Base-by-base conservation (phyloP, 2,888 invertebrate genomes). In the Andrena minutula region DNA sequence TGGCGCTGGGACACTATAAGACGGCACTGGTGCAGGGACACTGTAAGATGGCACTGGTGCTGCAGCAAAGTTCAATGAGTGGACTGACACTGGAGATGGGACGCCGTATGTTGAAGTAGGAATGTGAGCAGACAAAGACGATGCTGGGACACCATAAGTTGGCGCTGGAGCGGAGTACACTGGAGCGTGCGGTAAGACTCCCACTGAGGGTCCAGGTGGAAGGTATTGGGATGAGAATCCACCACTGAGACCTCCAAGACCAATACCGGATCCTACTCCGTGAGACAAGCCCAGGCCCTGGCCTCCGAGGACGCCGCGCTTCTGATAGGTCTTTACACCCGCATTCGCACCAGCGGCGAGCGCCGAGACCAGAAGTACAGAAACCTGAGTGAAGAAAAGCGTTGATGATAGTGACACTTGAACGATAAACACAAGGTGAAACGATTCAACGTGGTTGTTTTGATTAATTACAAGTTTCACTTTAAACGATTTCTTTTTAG, bases 331-430 rank as follows among this genome's bases (percentile, higher is more conserved):
- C 69, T 87, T 88, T 7, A 32, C 58, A 12, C 30, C n/a, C 4
- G 60, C 56, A 26, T 26, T 20, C 0, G 64, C 79, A 60, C 69
- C 56, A 7, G 53, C 66, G 26, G 85, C 87, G 28, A 87, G 30
- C 8, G 75, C 81, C 20, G 79, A 73, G 51, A 74, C 83, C 35
- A 86, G 64, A 26, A 90, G 56, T 3, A 91, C 69, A 32, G 82
- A 86, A 61, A 86, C 28, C 91, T 91, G 81, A 8, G 75, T 61
- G 7, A 7, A 60, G 30, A 68, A 68, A 53, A n/a, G 5, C 4
- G 12, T 49, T 20, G 53, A 1, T 66, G 23, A 26, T 49, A 20
- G 20, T 49, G 16, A 41, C 41, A 51, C 28, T 49, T 10, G n/a
- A 49, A 6, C n/a, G 23, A 10, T 26, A 10, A 23, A 56, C 26